Evolutionary conservation across 2,113 vertebrate species (phyloP).

Genomic region (Sclerurus mexicanus): DNA sequence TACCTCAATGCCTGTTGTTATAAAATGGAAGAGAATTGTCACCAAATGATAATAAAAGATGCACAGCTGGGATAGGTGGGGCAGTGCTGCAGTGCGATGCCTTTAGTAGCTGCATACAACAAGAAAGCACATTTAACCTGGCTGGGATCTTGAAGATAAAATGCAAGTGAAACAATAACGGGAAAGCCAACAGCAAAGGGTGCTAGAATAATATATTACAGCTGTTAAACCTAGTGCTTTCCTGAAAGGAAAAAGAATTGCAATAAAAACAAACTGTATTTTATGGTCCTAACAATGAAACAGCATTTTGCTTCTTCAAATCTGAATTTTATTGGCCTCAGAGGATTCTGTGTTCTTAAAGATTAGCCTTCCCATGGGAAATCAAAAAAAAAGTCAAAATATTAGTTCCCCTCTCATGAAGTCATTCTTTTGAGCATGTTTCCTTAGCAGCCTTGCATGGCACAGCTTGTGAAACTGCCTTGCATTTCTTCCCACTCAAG

Average conservation of each 20-base stretch:
- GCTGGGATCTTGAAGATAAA: conserved; percentile 66
- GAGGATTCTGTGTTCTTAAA: conserved; percentile 71
- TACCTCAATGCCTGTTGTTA: not conserved
- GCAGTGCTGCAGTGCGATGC: not conserved
- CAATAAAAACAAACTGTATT: conserved; percentile 78
- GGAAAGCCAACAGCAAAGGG: conserved; percentile 75
- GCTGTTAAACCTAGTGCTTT: conserved; percentile 71
- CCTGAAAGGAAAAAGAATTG: conserved; percentile 79
- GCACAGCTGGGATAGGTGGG: not conserved
- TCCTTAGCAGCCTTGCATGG: conserved; percentile 46
- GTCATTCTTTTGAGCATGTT: conserved; percentile 62
- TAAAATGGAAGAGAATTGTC: not conserved
- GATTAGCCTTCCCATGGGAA: conserved; percentile 79
- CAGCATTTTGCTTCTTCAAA: conserved; percentile 62
- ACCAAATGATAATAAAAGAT: not conserved
- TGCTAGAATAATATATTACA: conserved; percentile 71
- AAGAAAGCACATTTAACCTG: conserved; percentile 56
- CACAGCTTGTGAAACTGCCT: conserved; percentile 50
- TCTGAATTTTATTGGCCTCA: conserved; percentile 69
- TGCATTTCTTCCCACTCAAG: conserved; percentile 52
- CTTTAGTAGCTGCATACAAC: conserved; percentile 33
- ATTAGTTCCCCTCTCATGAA: conserved; percentile 57
- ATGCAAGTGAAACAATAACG: conserved; percentile 77
- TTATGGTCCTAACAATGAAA: conserved; percentile 69
- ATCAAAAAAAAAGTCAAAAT: conserved; percentile 38